These are phyloP conservation scores for Centropus bengalensis DNA, from an alignment of 2,113 vertebrate species.

Conservation along the genomic window DNA sequence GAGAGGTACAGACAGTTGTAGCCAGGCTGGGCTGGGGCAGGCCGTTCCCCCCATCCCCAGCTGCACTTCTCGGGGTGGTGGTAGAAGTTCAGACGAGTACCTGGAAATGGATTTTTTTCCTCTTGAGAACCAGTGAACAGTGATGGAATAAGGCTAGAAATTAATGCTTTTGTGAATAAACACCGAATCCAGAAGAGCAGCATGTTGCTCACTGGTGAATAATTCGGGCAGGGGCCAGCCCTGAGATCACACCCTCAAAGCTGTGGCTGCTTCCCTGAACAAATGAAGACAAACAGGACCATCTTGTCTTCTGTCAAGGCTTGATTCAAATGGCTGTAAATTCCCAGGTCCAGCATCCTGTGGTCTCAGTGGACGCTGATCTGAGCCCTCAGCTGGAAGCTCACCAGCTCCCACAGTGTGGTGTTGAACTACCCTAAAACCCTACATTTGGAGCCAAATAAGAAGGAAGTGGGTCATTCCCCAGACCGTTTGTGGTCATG, in stretches of 20 bases:
- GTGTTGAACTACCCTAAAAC: not conserved
- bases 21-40: fast-evolving
- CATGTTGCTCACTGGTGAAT: fast-evolving
- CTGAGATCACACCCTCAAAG: not conserved
- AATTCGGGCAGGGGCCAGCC: not conserved
- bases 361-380: not conserved
- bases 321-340: not conserved
- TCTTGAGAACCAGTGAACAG: not conserved
- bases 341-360: not conserved
- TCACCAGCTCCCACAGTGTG: not conserved
- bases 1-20: conserved; percentile 17
- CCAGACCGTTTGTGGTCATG: not conserved
- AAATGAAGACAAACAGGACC: not conserved
- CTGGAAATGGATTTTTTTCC: not conserved
- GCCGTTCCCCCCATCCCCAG: too few species aligned
- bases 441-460: fast-evolving
- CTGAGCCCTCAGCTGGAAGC: fast-evolving
- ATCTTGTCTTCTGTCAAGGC: not conserved
- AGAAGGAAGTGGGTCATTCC: not conserved
- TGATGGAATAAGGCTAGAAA: not conserved
- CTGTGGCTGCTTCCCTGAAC: fast-evolving
- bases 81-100: not conserved
- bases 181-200: fast-evolving
- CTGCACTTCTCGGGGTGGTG: not conserved
- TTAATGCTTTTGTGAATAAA: not conserved